Evolutionary conservation across 2,888 invertebrate species (phyloP).

Genomic region (Folsomia manolachei): DNA sequence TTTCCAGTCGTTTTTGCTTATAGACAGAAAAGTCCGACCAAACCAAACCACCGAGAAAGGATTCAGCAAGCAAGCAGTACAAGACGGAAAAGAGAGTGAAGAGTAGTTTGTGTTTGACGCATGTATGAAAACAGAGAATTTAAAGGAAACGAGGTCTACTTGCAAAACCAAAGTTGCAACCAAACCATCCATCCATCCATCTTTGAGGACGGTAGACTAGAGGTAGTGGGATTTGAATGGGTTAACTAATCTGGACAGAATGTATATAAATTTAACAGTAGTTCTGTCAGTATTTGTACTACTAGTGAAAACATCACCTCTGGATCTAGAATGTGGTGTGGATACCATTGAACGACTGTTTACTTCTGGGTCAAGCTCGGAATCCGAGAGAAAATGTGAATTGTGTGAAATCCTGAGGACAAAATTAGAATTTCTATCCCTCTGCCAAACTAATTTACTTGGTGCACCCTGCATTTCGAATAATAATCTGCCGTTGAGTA

Average conservation of each 20-base stretch:
- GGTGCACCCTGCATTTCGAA: slow-evolving; percentile 8
- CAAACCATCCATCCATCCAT: slow-evolving; percentile 17
- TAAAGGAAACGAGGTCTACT: no score
- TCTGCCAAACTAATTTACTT: slow-evolving; percentile 15
- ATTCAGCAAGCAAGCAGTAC: background rate
- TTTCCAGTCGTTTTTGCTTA: slow-evolving; percentile 5
- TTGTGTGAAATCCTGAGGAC: slow-evolving; percentile 14
- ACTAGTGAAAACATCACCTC: slow-evolving; percentile 18
- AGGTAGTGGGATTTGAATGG: background rate
- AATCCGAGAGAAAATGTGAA: slow-evolving; percentile 11
- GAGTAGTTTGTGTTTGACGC: slow-evolving; percentile 18
- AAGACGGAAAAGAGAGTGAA: background rate
- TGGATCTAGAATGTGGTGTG: slow-evolving; percentile 19
- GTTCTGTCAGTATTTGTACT: slow-evolving; percentile 18
- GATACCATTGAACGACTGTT: slow-evolving; percentile 18
- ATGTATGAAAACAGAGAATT: slow-evolving; percentile 19
- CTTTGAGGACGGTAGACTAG: slow-evolving; percentile 9
- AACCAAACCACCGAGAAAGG: background rate
- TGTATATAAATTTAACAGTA: slow-evolving; percentile 18
- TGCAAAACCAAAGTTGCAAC: background rate
- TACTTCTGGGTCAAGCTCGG: background rate
- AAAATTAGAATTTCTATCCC: slow-evolving; percentile 11
- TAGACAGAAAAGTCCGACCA: background rate
- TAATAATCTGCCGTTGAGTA: background rate
- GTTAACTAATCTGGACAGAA: slow-evolving; percentile 4